These are phyloP conservation scores for Sphaerodactylus townsendi DNA, from an alignment of 2,113 vertebrate genomes.

Conservation along the genomic window DNA sequence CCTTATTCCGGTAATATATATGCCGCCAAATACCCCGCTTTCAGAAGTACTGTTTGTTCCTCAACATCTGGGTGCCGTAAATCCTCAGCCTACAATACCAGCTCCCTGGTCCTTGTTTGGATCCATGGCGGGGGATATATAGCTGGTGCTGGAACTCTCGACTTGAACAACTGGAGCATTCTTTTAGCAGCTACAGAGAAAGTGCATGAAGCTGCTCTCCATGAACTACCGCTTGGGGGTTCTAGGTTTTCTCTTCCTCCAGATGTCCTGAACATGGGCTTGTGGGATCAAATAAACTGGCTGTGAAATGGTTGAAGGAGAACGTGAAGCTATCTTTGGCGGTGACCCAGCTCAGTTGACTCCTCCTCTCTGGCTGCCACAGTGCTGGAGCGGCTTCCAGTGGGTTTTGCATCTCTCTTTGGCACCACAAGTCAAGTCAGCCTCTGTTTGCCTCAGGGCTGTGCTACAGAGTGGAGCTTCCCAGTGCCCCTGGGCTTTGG, in stretches of 20 bases:
- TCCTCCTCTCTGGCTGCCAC: conserved; percentile 77
- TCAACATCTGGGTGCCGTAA: conserved; percentile 73
- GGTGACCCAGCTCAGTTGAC: conserved; percentile 74
- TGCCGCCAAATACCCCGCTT: conserved; percentile 71
- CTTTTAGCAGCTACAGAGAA: conserved; percentile 68
- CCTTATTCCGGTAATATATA: conserved; percentile 72
- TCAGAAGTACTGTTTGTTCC: conserved; percentile 80
- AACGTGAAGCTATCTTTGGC: conserved; percentile 78
- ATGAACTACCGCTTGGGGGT: conserved; percentile 79
- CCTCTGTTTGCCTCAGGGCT: conserved; percentile 68
- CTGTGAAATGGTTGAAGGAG: conserved; percentile 72
- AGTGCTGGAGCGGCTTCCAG: conserved; percentile 75
- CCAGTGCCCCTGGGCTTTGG: conserved; percentile 67
- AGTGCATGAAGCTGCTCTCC: conserved; percentile 76
- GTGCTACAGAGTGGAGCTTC: conserved; percentile 74
- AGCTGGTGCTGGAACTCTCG: conserved; percentile 71
- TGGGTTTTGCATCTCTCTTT: conserved; percentile 76
- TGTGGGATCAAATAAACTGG: conserved; percentile 78
- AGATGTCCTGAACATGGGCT: conserved; percentile 65
- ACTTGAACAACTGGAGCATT: conserved; percentile 72
- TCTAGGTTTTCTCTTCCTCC: conserved; percentile 73
- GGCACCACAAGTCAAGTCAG: conserved; percentile 72
- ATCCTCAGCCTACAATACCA: conserved; percentile 13
- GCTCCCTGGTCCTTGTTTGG: conserved; percentile 76
- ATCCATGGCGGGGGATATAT: conserved; percentile 77